phyloP scores from a whole-genome alignment of 2,113 vertebrate genomes.

The Pogonocichla stellata region DNA sequence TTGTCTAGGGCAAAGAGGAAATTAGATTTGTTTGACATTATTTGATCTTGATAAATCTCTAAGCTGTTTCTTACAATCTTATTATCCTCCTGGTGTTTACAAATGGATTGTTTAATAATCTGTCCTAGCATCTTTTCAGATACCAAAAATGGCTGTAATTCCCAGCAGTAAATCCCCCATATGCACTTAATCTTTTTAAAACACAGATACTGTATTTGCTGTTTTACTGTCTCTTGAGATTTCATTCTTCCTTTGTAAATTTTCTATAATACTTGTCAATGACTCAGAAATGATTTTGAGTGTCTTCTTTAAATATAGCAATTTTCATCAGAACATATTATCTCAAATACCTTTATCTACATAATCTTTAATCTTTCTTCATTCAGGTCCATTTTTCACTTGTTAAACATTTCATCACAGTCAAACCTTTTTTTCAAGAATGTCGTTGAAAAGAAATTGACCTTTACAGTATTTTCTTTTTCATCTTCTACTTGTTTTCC shows the following conservation, averaged over 20 bases:
- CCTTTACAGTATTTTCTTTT: not conserved
- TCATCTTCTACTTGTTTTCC: not conserved
- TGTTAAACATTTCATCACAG: not conserved
- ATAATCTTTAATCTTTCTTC: not conserved
- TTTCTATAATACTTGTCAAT: not conserved
- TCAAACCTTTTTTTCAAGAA: not conserved
- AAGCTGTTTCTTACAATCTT: not conserved
- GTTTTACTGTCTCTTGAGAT: not conserved
- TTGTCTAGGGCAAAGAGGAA: not conserved
- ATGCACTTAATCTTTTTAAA: not conserved
- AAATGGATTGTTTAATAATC: constrained; percentile 1
- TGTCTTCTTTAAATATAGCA: not conserved
- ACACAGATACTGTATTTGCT: not conserved
- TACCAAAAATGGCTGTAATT: not conserved
- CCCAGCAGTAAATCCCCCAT: not conserved
- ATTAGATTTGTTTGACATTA: not conserved
- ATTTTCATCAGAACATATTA: not conserved
- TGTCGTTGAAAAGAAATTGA: not conserved
- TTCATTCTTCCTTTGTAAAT: not conserved
- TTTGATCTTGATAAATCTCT: not conserved
- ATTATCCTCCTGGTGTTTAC: not conserved
- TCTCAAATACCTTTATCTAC: not conserved
- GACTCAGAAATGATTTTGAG: not conserved
- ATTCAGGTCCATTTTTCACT: not conserved
- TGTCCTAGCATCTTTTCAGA: not conserved